A percentile compares a stretch with the other conserved stretches of the same genome.
Conservation (phyloP, 2,113 vertebrate genomes). For the Rallus limicola region DNA sequence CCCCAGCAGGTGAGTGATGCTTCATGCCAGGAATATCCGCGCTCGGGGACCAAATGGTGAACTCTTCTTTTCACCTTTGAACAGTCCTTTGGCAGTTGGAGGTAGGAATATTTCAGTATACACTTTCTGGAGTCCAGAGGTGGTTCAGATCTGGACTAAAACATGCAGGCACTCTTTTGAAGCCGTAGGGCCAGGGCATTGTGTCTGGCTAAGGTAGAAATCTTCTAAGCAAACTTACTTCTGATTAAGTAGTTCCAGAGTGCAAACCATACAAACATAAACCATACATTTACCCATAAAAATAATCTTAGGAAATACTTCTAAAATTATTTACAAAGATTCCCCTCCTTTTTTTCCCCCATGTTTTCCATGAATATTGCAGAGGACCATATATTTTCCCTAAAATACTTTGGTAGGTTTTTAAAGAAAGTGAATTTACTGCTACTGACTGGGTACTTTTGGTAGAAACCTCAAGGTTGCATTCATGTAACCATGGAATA, state of each 20-base stretch:
- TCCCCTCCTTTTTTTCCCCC: background rate
- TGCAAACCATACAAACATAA: background rate
- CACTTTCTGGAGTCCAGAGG: background rate
- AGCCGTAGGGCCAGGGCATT: background rate
- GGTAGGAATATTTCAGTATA: background rate
- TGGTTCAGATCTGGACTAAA: background rate
- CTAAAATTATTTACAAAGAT: background rate
- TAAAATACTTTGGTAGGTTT: background rate
- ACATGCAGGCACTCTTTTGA: background rate
- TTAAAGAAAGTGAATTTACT: background rate
- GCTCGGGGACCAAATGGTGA: background rate
- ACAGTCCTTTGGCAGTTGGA: fast-evolving
- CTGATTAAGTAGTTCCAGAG: background rate
- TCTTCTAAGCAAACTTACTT: background rate
- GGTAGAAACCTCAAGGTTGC: conserved; percentile 12
- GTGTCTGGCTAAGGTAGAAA: background rate
- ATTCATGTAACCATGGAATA: background rate
- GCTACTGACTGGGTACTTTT: background rate
- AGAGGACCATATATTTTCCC: background rate
- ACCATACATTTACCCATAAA: background rate
- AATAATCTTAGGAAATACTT: background rate
- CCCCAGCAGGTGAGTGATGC: fast-evolving
- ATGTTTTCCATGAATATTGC: background rate
- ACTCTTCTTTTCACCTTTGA: background rate
- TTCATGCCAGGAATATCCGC: background rate